A percentile compares a stretch with the other conserved stretches of the same genome.
Conservation (phyloP, 2,888 invertebrate genomes). For the Dorcus hopei region DNA sequence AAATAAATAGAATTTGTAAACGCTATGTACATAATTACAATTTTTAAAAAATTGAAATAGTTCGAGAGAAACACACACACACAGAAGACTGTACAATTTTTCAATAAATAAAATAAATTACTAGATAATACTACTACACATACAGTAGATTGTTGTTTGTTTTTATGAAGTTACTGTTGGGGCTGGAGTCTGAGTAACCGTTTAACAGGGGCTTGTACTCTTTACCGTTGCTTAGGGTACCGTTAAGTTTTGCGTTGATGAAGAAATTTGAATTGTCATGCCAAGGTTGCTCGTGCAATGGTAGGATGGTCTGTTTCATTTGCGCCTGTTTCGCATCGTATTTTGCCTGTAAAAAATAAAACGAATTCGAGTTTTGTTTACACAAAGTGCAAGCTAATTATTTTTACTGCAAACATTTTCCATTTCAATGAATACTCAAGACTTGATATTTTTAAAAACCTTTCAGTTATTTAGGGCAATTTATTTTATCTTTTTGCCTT, state of each 20-base stretch:
- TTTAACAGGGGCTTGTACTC: constrained; percentile 32
- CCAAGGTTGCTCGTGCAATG: constrained; percentile 50
- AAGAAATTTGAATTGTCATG: constrained; percentile 34
- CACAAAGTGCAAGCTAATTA: too few species aligned
- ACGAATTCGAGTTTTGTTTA: background rate
- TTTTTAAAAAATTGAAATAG: constrained; percentile 7
- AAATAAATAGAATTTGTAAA: constrained; percentile 23
- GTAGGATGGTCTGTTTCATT: constrained; percentile 55
- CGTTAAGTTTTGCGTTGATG: constrained; percentile 19
- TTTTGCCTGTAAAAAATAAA: constrained; percentile 57
- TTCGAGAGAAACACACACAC: too few species aligned
- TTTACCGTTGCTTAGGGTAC: constrained; percentile 30
- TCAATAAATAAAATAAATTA: constrained; percentile 8
- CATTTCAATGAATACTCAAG: too few species aligned
- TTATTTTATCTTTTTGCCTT: too few species aligned
- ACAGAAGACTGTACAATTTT: background rate
- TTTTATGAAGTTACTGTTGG: constrained; percentile 10
- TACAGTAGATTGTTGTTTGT: constrained; percentile 42
- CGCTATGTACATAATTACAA: constrained; percentile 13
- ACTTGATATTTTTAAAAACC: too few species aligned
- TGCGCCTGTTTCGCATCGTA: constrained; percentile 60
- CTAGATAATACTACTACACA: constrained; percentile 23
- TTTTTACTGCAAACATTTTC: too few species aligned
- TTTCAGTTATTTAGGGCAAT: too few species aligned
- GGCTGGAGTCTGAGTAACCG: background rate